A percentile compares a stretch with the other conserved stretches of the same genome.
Conservation (phyloP, 2,888 invertebrate genomes). For the Lycophotia porphyrea region DNA sequence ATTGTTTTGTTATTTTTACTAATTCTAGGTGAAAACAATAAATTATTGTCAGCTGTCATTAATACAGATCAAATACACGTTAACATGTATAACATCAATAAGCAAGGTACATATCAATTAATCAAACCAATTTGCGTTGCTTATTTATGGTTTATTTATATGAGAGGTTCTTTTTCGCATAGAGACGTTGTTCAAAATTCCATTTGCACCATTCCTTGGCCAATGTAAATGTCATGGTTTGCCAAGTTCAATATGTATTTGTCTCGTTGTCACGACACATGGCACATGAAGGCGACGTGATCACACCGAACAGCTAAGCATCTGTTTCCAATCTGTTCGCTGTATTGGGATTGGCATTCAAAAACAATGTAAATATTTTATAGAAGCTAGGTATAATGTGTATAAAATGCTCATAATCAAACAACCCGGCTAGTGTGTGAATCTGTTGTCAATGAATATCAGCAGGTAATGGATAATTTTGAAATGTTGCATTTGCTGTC, state of each 20-base stretch:
- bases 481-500: constrained; percentile 52
- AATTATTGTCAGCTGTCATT: constrained; percentile 75
- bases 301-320: constrained; percentile 57
- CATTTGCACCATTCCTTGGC: constrained; percentile 71
- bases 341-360: constrained; percentile 65
- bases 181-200: constrained; percentile 87
- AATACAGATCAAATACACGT: constrained; percentile 68
- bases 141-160: constrained; percentile 69
- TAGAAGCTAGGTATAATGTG: constrained; percentile 73
- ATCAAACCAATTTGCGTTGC: constrained; percentile 77
- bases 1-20: constrained; percentile 83
- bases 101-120: constrained; percentile 87
- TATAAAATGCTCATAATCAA: constrained; percentile 70
- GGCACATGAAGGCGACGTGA: constrained; percentile 71
- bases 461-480: constrained; percentile 45
- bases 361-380: constrained; percentile 73
- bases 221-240: constrained; percentile 70
- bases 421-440: constrained; percentile 62
- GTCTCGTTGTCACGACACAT: constrained; percentile 71
- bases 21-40: constrained; percentile 74
- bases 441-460: constrained; percentile 63
- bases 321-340: constrained; percentile 59
- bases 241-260: constrained; percentile 72
- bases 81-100: constrained; percentile 73
- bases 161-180: constrained; percentile 89